Evolutionary conservation across 2,888 invertebrate genomes (phyloP).

Genomic region (Acleris literana): DNA sequence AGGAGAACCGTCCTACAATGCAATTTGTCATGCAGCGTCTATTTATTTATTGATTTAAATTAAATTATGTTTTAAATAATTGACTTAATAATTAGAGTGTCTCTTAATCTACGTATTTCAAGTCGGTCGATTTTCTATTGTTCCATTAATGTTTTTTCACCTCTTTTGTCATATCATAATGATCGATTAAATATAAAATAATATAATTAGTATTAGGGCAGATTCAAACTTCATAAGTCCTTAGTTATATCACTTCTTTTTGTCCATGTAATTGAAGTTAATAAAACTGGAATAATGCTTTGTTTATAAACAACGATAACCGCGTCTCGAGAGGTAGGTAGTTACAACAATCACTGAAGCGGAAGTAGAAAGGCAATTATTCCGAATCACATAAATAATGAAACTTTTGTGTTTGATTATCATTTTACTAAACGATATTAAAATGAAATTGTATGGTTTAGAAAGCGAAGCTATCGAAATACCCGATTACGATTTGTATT

Average conservation of each 20-base stretch:
- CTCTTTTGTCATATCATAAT: too few species aligned
- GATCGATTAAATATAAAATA: too few species aligned
- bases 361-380: conserved; percentile 1
- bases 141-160: too few species aligned
- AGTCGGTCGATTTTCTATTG: too few species aligned
- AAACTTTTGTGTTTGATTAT: conserved; percentile 1
- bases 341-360: neutral
- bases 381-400: conserved; percentile 8
- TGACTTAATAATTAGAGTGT: too few species aligned
- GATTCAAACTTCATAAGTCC: too few species aligned
- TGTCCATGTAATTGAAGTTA: neutral
- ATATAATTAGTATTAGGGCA: too few species aligned
- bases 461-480: conserved; percentile 7
- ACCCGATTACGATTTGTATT: conserved; percentile 8
- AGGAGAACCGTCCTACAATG: neutral
- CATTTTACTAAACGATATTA: conserved; percentile 4
- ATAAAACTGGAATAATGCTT: conserved; percentile 3
- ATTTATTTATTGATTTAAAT: too few species aligned
- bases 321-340: neutral
- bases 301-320: conserved; percentile 33
- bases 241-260: too few species aligned
- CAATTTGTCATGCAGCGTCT: neutral
- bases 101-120: too few species aligned
- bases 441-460: neutral
- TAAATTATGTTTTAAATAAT: too few species aligned